Evolutionary conservation across 2,113 vertebrate genomes (phyloP), one percentile per base, ranked within the genome.

Genomic region (Ceyx cyanopectus): DNA sequence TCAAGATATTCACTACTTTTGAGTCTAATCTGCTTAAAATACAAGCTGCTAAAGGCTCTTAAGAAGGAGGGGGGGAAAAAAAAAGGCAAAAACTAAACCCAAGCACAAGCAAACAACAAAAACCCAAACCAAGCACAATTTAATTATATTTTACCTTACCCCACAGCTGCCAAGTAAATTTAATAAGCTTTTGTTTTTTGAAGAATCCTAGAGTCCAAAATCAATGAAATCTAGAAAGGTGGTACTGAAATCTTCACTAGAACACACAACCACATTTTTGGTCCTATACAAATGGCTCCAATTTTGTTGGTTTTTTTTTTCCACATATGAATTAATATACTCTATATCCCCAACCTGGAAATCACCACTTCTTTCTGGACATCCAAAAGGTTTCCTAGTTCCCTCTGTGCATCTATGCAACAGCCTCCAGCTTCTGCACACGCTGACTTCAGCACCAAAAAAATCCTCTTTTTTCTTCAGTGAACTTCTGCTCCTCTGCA

Each of bases 131-230:
- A 91, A 92, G 75, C 54, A 82, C 62, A 96, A 94, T 83, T 97
- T 89, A 90, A 51, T 87, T 95, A 96, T 60, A 94, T 95, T 95
- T 94, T 92, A 95, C 92, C 84, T 97, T 95, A 85, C 91, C 17
- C 53, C 91, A 94, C 83, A 98, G 93, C 92, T 97, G 95, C 95
- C 96, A 97, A 97, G 88, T 84, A 96, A 97, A 97, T 96, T 92
- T 98, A 97, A 96, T 97, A 97, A 97, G 95, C 78, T 88, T 97
- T 96, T 97, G 95, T 96, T 98, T 97, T 97, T 98, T 94, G 92
- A 97, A 95, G 77, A 95, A 97, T 91, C 90, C 93, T 96, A 96
- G 70, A 70, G 66, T 94, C 89, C 81, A 94, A 97, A 94, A 89
- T 69, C 92, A 96, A 97, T 97, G 97, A 96, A 91, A 96, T 87